Evolutionary conservation across 2,888 invertebrate genomes (phyloP).

Genomic region (Amblyjoppa fuscipennis): DNA sequence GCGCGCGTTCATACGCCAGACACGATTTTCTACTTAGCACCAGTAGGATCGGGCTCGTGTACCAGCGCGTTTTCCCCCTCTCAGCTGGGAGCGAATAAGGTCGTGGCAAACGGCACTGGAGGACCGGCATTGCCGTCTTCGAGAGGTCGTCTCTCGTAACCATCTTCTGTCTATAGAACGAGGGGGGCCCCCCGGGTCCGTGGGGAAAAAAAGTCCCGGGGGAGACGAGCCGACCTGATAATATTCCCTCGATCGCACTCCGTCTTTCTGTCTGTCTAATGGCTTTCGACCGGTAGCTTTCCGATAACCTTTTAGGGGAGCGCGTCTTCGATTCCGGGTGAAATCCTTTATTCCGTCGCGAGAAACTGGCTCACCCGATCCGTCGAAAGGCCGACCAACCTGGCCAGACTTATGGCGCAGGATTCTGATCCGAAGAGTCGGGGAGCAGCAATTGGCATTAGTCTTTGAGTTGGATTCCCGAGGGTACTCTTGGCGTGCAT

Average conservation of each 20-base stretch:
- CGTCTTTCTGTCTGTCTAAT: slow-evolving; percentile 53
- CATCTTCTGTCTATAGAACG: slow-evolving; percentile 40
- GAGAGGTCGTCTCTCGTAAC: slow-evolving; percentile 50
- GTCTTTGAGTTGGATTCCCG: slow-evolving; percentile 8
- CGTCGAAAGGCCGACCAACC: neutral
- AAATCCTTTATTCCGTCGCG: slow-evolving; percentile 16
- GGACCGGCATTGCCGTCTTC: slow-evolving; percentile 56
- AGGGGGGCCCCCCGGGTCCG: slow-evolving; percentile 41
- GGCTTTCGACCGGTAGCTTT: slow-evolving; percentile 49
- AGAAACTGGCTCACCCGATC: neutral
- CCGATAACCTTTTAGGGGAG: slow-evolving; percentile 32
- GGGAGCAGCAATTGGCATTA: neutral
- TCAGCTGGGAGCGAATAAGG: slow-evolving; percentile 25
- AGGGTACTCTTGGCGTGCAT: slow-evolving; percentile 5
- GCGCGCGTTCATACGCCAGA: slow-evolving; percentile 81
- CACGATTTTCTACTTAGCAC: slow-evolving; percentile 85
- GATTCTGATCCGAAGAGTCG: neutral
- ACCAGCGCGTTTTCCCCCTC: slow-evolving; percentile 36
- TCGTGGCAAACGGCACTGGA: slow-evolving; percentile 54
- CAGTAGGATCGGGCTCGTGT: slow-evolving; percentile 54
- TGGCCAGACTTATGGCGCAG: neutral
- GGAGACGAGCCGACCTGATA: slow-evolving; percentile 50
- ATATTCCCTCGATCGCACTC: slow-evolving; percentile 48
- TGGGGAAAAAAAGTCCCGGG: slow-evolving; percentile 48
- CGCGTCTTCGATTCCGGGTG: slow-evolving; percentile 11